Conservation (phyloP, 2,888 invertebrate genomes). For the Diogma glabrata region DNA sequence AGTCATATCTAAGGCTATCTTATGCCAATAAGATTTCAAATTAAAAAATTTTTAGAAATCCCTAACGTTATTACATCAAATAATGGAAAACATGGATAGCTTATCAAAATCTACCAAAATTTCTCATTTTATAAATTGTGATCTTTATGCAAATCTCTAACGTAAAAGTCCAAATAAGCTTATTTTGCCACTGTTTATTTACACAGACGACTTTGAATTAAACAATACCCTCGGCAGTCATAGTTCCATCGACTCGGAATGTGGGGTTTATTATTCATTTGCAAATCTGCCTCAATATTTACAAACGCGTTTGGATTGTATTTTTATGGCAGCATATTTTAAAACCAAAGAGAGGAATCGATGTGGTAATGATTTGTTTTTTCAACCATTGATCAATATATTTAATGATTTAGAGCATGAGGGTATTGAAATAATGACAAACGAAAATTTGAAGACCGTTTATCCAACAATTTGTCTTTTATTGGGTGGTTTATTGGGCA, state of each 20-base stretch:
- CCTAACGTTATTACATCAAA: background rate
- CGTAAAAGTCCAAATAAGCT: too few relatives aligned
- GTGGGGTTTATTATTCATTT: constrained; percentile 1
- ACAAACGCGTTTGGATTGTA: background rate
- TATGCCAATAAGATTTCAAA: background rate
- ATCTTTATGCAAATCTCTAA: too few relatives aligned
- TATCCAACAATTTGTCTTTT: background rate
- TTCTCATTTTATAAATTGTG: too few relatives aligned
- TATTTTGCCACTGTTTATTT: too few relatives aligned
- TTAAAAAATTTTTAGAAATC: background rate
- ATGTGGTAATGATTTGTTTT: background rate
- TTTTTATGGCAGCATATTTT: constrained; percentile 1
- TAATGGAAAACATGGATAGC: background rate
- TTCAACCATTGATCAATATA: background rate
- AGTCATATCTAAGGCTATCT: background rate
- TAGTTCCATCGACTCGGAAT: background rate
- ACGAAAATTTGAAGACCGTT: background rate
- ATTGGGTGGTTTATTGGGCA: background rate
- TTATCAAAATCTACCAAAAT: background rate
- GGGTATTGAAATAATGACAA: background rate
- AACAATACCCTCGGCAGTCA: background rate
- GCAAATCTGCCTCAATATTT: background rate
- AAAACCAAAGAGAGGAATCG: background rate
- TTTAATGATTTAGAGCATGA: background rate
- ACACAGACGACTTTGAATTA: background rate